phyloP scores from a whole-genome alignment of 2,113 vertebrate species.

The Amphilophus citrinellus region DNA sequence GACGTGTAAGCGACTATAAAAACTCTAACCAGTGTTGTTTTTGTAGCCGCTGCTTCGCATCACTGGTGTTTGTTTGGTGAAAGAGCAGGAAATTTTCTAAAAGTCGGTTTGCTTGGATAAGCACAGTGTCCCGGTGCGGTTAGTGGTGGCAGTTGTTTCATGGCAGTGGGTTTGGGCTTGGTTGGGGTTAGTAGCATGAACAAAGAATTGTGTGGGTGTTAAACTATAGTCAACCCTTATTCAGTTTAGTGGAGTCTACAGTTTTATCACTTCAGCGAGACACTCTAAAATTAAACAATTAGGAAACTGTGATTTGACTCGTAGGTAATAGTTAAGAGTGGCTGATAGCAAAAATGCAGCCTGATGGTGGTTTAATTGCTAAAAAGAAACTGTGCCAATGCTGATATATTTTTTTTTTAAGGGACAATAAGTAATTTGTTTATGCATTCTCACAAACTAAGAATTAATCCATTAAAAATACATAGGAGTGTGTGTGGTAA shows the following conservation, averaged over 20 bases:
- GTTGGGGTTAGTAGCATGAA: background rate
- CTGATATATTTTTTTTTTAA: background rate
- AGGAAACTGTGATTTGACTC: background rate
- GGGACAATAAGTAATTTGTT: too few species aligned
- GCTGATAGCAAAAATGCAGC: background rate
- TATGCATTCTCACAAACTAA: too few species aligned
- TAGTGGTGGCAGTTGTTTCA: background rate
- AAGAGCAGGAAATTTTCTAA: background rate
- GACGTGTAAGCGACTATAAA: background rate
- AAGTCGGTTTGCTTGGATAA: conserved; percentile 32
- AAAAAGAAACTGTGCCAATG: accelerated
- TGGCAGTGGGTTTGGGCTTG: conserved; percentile 19
- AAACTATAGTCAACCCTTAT: background rate
- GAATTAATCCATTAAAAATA: too few species aligned
- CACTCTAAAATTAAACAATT: background rate
- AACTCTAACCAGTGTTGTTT: conserved; percentile 11
- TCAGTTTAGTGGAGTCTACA: background rate
- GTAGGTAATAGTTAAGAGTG: too few species aligned
- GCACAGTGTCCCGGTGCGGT: conserved; percentile 21
- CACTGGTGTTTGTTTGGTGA: conserved; percentile 9
- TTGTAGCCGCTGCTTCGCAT: conserved; percentile 33
- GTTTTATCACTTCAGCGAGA: background rate
- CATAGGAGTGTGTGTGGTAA: too few species aligned
- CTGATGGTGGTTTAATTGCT: background rate
- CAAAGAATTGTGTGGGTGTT: conserved; percentile 5